Evolutionary conservation across 2,113 vertebrate genomes (phyloP), one percentile per base, ranked within the genome.

Genomic region (Aegotheles bennettii): DNA sequence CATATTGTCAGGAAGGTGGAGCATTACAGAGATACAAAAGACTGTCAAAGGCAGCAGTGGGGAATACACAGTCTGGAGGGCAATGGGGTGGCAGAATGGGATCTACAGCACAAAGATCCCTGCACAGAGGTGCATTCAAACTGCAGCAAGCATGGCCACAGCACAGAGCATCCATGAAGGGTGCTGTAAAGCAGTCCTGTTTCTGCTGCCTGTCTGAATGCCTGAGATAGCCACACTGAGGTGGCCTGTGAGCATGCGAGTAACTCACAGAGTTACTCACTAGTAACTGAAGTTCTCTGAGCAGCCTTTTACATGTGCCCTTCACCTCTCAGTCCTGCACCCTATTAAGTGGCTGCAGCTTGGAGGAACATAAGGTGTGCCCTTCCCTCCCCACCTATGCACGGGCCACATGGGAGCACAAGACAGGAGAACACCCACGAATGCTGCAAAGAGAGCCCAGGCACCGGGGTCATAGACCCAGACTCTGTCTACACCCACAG

Each of bases 401-500:
- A 1, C 14, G 25, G 33, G 20, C 33, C 61, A 35, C 16, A 5
- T 6, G 48, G 50, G 84, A 77, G n/a, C n/a, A 47, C 2, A 29
- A 21, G 38, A 33, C 74, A 75, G 0, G 0, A 47, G 23, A 83
- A 26, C 61, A 57, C 5, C 18, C 2, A 0, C 0, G 1, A 38
- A 13, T 33, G 38, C 73, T 50, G 29, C 64, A 81, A 13, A 77
- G 60, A 47, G 17, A 65, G 11, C 21, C 18, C 56, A 51, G 54
- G 29, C 26, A 28, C 33, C 6, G 23, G 2, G n/a, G 31, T 45
- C 68, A 45, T 4, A 33, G 20, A 13, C 36, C 48, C 35, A 50
- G 31, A 61, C 31, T 45, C 60, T 48, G 25, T 14, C 8, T n/a
- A 38, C 47, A 73, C 18, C n/a, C 53, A 47, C 2, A 1, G 38